phyloP scores from a whole-genome alignment of 1,140 invertebrate species.

The Atta colombica region DNA sequence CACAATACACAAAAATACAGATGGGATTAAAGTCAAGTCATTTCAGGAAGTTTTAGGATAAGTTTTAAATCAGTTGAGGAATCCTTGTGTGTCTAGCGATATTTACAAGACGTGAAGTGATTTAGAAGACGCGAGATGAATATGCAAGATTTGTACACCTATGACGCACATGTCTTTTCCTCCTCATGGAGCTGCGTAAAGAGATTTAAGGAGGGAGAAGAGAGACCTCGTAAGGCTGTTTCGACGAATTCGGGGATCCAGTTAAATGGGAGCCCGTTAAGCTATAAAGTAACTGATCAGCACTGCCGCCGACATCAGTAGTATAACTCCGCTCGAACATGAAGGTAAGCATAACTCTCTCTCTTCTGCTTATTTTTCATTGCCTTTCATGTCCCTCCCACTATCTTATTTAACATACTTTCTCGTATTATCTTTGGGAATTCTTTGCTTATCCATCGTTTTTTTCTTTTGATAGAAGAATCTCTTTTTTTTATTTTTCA shows the following conservation, averaged over 20 bases:
- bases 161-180: conserved; percentile 36
- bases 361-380: not conserved
- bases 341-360: conserved; percentile 75
- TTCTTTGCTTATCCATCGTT: not conserved
- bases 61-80: conserved; percentile 21
- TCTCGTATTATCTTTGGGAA: not conserved
- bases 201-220: not conserved
- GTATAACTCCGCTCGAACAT: conserved; percentile 71
- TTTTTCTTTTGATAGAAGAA: not conserved
- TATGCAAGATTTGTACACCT: conserved; percentile 15
- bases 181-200: not conserved
- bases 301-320: conserved; percentile 73
- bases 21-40: not conserved
- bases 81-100: conserved; percentile 7
- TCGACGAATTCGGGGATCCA: conserved; percentile 69
- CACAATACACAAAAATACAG: conserved; percentile 13
- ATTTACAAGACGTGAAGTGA: conserved; percentile 22
- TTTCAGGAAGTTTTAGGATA: not conserved
- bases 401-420: conserved; percentile 81
- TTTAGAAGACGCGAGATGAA: conserved; percentile 5
- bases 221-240: conserved; percentile 8
- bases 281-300: conserved; percentile 77
- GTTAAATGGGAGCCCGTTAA: conserved; percentile 44
- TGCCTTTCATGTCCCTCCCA: not conserved
- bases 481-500: not conserved